Base-by-base conservation (phyloP, 1,140 invertebrate species). In the Eupristina koningsbergeri region DNA sequence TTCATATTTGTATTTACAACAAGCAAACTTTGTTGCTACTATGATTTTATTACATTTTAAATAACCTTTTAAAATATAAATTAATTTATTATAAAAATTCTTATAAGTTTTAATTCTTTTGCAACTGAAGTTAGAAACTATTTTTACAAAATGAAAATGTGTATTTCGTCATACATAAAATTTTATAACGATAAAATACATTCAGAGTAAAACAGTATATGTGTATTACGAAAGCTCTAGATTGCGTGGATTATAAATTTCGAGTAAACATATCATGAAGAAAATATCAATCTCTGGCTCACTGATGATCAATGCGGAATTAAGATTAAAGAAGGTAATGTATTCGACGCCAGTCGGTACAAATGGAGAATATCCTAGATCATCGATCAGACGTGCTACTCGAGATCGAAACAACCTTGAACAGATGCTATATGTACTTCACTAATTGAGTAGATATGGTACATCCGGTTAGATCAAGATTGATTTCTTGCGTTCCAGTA, bases 301-400 rank as follows among this genome's bases (percentile, higher is more conserved):
- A 41, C 7, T 9, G 67, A 71, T 71, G 67, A 19, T n/a, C 67
- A 71, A n/a, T 15, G 36, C 13, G 19, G 36, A 41, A n/a, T 41
- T 71, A 41, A 69, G 64, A 71, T 71, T 41, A 5, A n/a, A 71
- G 26, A 19, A 11, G 6, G 22, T 41, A 41, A 41, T n/a, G 22
- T 36, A 71, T 71, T 39, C 64, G 31, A 31, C 34, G 17, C 67
- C 8, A 19, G 36, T 41, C 29, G 36, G n/a, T 26, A 3, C 39
- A 41, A 71, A 71, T 71, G 31, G 15, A 71, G 36, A 71, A 71
- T 41, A 41, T 71, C 36, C 34, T 39, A 69, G 64, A 39, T 69
- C 64, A 39, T 69, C 36, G 19, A 41, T 71, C 36, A 41, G 19
- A 41, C 9, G 36, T 71, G 36, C 6, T n/a, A 1, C 15, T 26